Evolutionary conservation across 2,113 vertebrate species (phyloP).

Genomic region (Entomyzon cyanotis): DNA sequence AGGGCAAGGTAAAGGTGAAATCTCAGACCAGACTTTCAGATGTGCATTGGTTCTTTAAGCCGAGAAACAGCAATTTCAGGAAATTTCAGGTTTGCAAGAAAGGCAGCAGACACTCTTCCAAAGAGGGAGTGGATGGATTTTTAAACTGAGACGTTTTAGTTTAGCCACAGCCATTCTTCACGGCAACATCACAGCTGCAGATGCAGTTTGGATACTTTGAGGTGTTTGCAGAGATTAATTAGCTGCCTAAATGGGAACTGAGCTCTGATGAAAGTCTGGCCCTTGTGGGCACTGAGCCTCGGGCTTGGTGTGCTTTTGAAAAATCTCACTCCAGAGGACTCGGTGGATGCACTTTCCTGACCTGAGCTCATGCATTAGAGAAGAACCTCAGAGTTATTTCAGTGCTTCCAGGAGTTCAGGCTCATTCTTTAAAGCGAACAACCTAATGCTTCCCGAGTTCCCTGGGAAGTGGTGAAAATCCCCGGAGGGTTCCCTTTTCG

Average conservation of each 20-base stretch:
- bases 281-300: not conserved
- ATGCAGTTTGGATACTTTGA: slow-evolving; percentile 14
- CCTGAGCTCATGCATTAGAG: slow-evolving; percentile 16
- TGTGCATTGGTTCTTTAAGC: not conserved
- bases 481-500: not conserved
- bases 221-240: slow-evolving; percentile 59
- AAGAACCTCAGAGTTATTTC: slow-evolving; percentile 24
- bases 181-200: slow-evolving; percentile 20
- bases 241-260: slow-evolving; percentile 22
- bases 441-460: not conserved
- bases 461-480: not conserved
- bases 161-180: slow-evolving; percentile 19
- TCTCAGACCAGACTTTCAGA: not conserved
- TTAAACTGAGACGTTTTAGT: not conserved
- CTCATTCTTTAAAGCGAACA: slow-evolving; percentile 8
- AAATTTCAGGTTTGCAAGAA: not conserved
- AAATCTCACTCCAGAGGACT: slow-evolving; percentile 36
- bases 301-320: not conserved
- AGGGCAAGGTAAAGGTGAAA: not conserved
- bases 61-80: not conserved
- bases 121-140: not conserved
- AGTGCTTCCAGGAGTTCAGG: slow-evolving; percentile 7
- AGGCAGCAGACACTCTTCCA: not conserved
- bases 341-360: slow-evolving; percentile 18
- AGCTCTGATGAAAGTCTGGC: slow-evolving; percentile 33